Base-by-base conservation (phyloP, 2,888 invertebrate species). In the Drosophila quasianomalipes region DNA sequence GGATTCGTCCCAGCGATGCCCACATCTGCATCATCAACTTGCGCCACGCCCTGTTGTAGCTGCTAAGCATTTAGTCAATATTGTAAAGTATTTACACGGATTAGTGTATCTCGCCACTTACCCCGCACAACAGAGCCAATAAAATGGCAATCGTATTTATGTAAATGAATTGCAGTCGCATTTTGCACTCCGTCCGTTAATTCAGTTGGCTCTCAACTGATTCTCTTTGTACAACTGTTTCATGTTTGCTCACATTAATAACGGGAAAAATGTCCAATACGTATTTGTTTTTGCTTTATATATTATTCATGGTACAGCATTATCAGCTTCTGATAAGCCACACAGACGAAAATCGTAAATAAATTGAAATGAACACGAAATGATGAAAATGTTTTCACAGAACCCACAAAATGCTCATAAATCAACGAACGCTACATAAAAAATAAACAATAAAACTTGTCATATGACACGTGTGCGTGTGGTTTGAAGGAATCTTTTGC, bases 311-410 rank as follows among this genome's bases (percentile, higher is more conserved):
- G 60, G 31, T 47, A 5, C 44, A 52, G 37, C 60, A 54, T 65
- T 79, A 80, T 82, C 83, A 80, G 66, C 57, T 58, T 62, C 65
- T 80, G 81, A 81, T 81, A 81, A 76, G 70, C 37, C 67, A 14
- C 65, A 59, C 39, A 55, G 65, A 57, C 64, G 37, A 49, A 51
- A 67, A 53, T 33, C 51, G 49, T 51, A 28, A 37, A 57, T 33
- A 52, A 62, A 70, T 59, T 76, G 26, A 70, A 75, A 68, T 74
- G 62, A 65, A 65, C 58, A 76, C 66, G 60, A 71, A 66, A 58
- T 64, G 19, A 41, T 67, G 62, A 37, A 72, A 64, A 55, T 53
- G 33, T 64, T 76, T 67, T 58, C n/a, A 41, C 59, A 62, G 52
- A 44, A 65, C 54, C 61, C 58, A 47, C 68, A 81, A 64, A 61